Percentiles rank a stretch among this genome's conserved stretches.
These are phyloP conservation scores for Parasteatoda lunata DNA, from an alignment of 2,888 invertebrate species.

Conservation along the genomic window DNA sequence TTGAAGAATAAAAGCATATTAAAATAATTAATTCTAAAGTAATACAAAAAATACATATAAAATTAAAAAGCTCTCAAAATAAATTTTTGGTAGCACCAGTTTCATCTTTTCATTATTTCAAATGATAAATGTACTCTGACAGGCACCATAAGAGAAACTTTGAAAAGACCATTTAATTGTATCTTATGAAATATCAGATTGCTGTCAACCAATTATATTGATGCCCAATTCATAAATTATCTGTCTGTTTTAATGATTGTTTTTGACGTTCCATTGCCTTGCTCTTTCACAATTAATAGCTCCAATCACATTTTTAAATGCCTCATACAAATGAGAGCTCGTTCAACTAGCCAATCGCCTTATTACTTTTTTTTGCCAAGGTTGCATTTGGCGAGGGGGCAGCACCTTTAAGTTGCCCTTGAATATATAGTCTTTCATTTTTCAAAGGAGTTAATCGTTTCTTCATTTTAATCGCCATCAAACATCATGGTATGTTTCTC, in stretches of 20 bases:
- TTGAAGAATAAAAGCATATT: no score
- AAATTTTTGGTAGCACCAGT: no score
- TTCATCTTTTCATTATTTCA: no score
- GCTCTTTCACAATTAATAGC: background rate
- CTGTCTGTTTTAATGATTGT: background rate
- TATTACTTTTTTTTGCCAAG: background rate
- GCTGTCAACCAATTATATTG: background rate
- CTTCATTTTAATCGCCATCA: conserved; percentile 20
- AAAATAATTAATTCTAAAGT: no score
- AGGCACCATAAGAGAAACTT: background rate
- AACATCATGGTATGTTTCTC: conserved; percentile 26
- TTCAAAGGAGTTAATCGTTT: background rate
- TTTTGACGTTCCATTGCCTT: background rate
- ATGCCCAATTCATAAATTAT: background rate
- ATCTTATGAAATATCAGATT: background rate
- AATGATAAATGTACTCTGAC: no score
- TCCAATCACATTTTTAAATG: background rate
- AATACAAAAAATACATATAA: no score
- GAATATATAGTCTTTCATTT: background rate
- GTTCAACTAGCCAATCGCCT: background rate
- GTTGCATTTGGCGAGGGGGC: background rate
- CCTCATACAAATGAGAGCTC: background rate
- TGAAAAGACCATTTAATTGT: background rate
- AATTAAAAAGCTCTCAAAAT: no score
- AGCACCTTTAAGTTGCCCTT: background rate